These are phyloP conservation scores for Hoplostethus atlanticus DNA, from an alignment of 2,797 vertebrate species.

Conservation along the genomic window DNA sequence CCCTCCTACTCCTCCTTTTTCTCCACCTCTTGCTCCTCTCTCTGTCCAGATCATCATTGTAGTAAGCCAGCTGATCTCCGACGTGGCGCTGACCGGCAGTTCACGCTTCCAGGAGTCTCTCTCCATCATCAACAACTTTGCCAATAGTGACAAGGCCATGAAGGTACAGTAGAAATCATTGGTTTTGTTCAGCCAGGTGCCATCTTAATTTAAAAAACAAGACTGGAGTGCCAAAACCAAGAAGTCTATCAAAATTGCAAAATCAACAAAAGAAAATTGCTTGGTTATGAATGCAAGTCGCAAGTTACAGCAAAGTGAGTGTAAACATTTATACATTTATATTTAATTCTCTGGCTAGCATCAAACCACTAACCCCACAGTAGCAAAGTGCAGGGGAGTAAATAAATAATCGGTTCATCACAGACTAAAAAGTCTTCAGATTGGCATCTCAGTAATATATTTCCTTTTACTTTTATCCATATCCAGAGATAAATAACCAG, in stretches of 20 bases:
- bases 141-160: constrained; percentile 96
- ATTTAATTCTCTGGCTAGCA: no score
- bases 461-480: no score
- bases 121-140: constrained; percentile 98
- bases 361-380: no score
- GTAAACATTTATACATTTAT: no score
- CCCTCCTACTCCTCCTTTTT: not conserved
- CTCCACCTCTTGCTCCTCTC: not conserved
- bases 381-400: no score
- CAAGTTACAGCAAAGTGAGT: no score
- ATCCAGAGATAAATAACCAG: no score
- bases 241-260: not conserved
- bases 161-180: constrained; percentile 85
- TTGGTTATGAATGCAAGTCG: no score
- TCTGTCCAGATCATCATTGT: constrained; percentile 94
- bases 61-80: constrained; percentile 96
- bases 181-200: not conserved
- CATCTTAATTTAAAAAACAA: not conserved
- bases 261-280: not conserved
- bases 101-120: constrained; percentile 97
- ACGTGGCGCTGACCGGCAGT: constrained; percentile 94
- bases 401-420: no score
- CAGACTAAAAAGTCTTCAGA: no score
- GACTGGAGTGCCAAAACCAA: no score
- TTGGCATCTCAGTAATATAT: no score